Evolutionary conservation across 1,140 invertebrate genomes (phyloP).

Genomic region (Caenorhabditis remanei): DNA sequence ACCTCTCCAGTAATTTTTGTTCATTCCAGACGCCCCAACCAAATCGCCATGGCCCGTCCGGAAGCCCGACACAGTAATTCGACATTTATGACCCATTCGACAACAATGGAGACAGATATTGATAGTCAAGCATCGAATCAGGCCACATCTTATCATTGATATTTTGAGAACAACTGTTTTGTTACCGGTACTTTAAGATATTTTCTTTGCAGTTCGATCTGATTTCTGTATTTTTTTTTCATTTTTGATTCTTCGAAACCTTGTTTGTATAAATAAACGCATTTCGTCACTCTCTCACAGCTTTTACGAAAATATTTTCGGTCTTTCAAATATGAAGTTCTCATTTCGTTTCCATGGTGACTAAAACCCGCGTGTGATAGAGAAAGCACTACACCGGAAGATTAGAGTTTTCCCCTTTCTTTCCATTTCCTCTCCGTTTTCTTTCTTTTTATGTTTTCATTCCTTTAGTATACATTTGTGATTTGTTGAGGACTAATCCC

Average conservation of each 20-base stretch:
- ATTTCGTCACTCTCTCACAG: not conserved
- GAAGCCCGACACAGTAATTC: constrained; percentile 50
- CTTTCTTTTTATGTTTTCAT: not conserved
- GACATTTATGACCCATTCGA: constrained; percentile 45
- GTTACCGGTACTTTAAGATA: not conserved
- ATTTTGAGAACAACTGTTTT: not conserved
- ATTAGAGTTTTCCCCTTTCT: constrained; percentile 14
- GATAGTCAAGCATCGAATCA: constrained; percentile 43
- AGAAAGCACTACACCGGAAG: constrained; percentile 39
- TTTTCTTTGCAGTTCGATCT: constrained; percentile 36
- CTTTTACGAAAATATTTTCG: constrained; percentile 27
- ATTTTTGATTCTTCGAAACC: not conserved
- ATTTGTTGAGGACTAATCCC: too few species aligned
- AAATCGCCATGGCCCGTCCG: constrained; percentile 8
- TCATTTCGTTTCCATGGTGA: constrained; percentile 18
- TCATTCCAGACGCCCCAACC: constrained; percentile 33
- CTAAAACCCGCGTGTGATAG: not conserved
- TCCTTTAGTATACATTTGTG: not conserved
- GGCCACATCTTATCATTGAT: constrained; percentile 39
- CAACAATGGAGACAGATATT: constrained; percentile 37
- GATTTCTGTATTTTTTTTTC: not conserved
- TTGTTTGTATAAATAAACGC: constrained; percentile 27
- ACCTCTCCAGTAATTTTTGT: too few species aligned
- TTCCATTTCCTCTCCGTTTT: not conserved
- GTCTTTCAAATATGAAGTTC: not conserved